Evolutionary conservation across 1,140 invertebrate species (phyloP).

Genomic region (Subanguina moxae): DNA sequence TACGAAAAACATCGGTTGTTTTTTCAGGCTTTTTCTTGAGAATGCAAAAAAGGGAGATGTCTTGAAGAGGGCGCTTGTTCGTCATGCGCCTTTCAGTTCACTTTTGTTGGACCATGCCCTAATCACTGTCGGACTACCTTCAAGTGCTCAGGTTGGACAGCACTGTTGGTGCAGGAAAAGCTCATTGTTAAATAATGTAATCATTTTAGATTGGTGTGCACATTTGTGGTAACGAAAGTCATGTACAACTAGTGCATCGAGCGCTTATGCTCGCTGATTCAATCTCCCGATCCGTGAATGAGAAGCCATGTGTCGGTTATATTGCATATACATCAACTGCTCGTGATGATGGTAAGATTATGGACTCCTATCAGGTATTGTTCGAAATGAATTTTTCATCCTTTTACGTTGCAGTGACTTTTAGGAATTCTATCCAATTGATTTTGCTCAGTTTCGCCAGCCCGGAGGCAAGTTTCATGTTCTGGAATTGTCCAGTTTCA

Average conservation of each 20-base stretch:
- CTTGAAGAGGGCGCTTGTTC: conserved; percentile 79
- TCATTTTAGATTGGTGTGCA: conserved; percentile 61
- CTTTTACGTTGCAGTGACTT: not conserved
- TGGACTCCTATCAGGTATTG: conserved; percentile 63
- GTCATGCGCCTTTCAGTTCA: conserved; percentile 76
- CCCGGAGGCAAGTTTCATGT: conserved; percentile 23
- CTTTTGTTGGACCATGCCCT: conserved; percentile 84
- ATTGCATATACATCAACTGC: conserved; percentile 42
- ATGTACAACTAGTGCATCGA: conserved; percentile 68
- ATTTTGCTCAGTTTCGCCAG: conserved; percentile 44
- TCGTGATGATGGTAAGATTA: conserved; percentile 64
- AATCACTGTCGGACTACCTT: conserved; percentile 68
- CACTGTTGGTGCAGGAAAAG: conserved; percentile 20
- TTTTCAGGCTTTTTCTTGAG: conserved; percentile 42
- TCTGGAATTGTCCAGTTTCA: conserved; percentile 50
- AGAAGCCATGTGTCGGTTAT: conserved; percentile 44
- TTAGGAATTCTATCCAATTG: conserved; percentile 54
- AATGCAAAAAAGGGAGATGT: conserved; percentile 67
- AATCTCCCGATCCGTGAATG: conserved; percentile 65
- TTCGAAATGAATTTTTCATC: not conserved
- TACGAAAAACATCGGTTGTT: too few species aligned
- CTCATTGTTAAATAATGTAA: conserved; percentile 5
- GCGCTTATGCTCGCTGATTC: conserved; percentile 71
- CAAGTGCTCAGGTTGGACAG: conserved; percentile 62
- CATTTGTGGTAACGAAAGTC: conserved; percentile 68